A percentile compares a stretch with the other conserved stretches of the same genome.
Conservation (phyloP, 2,888 invertebrate genomes). For the Cheilosia scutellata region DNA sequence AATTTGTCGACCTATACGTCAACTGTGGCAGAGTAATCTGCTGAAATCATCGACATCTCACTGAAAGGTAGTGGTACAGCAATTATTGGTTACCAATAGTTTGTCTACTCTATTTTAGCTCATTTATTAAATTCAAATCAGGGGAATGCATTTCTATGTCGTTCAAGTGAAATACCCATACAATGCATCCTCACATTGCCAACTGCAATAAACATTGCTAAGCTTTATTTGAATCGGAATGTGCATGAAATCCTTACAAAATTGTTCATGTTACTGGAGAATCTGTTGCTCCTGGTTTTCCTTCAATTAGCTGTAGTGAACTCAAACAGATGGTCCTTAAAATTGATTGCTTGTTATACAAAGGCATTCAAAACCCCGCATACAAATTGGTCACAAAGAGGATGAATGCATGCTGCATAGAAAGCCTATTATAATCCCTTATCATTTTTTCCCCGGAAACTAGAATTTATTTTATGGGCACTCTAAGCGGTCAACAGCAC, state of each 20-base stretch:
- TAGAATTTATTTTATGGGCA: constrained; percentile 25
- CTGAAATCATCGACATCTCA: too few species aligned
- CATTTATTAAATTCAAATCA: too few species aligned
- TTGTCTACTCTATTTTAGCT: too few species aligned
- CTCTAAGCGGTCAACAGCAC: background rate
- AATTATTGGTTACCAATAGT: too few species aligned
- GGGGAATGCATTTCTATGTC: too few species aligned
- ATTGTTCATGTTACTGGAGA: background rate
- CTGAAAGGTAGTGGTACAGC: too few species aligned
- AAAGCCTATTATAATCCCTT: constrained; percentile 35
- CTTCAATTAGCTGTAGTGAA: background rate
- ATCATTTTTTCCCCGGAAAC: constrained; percentile 23
- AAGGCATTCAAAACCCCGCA: background rate
- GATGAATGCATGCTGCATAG: constrained; percentile 5
- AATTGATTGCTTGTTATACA: constrained; percentile 16
- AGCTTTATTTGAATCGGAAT: background rate
- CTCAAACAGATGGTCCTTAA: background rate
- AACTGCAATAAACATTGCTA: background rate
- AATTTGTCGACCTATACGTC: too few species aligned
- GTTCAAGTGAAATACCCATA: background rate
- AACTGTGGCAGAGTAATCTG: too few species aligned
- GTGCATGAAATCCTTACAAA: background rate
- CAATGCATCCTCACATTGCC: background rate
- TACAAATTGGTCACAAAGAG: background rate
- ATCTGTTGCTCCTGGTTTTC: background rate